Evolutionary conservation across 2,888 invertebrate genomes (phyloP).

Genomic region (Lapara coniferarum): DNA sequence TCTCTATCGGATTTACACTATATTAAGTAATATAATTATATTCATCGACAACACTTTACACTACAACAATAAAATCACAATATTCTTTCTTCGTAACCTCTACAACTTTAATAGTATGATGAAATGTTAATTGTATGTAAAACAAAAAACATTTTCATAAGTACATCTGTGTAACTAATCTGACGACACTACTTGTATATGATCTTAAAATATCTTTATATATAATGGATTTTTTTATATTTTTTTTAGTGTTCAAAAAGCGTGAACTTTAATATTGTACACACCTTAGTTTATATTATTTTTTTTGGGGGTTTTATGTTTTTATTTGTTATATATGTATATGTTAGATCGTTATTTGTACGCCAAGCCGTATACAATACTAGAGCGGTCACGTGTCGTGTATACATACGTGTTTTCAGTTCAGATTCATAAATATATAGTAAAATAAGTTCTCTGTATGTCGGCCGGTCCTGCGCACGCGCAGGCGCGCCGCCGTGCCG

Average conservation of each 20-base stretch:
- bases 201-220: conserved; percentile 76
- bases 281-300: conserved; percentile 68
- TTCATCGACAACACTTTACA: conserved; percentile 72
- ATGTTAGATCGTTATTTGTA: conserved; percentile 75
- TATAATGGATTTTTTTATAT: conserved; percentile 54
- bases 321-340: conserved; percentile 59
- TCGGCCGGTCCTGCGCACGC: conserved; percentile 23
- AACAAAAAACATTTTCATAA: conserved; percentile 61
- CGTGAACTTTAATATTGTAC: conserved; percentile 79
- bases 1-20: conserved; percentile 77
- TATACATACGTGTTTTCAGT: conserved; percentile 70
- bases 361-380: conserved; percentile 80
- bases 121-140: conserved; percentile 51
- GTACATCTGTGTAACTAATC: conserved; percentile 68
- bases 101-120: conserved; percentile 66
- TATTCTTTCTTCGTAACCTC: conserved; percentile 65
- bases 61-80: conserved; percentile 83
- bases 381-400: conserved; percentile 58
- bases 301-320: conserved; percentile 61
- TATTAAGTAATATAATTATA: conserved; percentile 67
- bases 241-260: conserved; percentile 62
- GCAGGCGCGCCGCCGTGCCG: conserved; percentile 1
- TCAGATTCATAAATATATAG: conserved; percentile 72
- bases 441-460: conserved; percentile 64
- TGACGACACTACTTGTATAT: conserved; percentile 75